A percentile compares a stretch with the other conserved stretches of the same genome.
Evolutionary conservation across 2,888 invertebrate species (phyloP).

Genomic region (Kryphioiulus occultus): DNA sequence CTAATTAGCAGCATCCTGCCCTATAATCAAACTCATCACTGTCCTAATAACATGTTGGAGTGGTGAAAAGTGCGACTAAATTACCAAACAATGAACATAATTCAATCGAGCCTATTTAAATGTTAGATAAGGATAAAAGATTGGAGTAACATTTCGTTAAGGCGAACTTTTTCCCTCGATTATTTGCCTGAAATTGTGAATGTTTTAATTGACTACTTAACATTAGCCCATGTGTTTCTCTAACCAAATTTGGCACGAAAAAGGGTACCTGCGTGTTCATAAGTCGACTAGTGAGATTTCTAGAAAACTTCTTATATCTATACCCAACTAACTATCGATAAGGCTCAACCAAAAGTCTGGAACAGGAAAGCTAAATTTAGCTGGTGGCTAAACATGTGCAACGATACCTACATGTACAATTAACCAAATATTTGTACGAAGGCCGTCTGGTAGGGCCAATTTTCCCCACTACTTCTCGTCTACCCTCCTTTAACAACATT

Average conservation of each 20-base stretch:
- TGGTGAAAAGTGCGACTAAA: background rate
- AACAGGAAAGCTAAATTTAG: background rate
- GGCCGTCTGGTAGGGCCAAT: background rate
- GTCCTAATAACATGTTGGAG: background rate
- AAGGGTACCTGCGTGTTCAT: background rate
- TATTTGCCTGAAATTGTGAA: background rate
- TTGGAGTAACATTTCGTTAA: background rate
- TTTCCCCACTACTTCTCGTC: background rate
- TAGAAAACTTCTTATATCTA: no score
- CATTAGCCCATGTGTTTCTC: background rate
- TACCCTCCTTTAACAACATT: background rate
- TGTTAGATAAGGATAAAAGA: background rate
- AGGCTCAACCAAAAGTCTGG: background rate
- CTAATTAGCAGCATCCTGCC: background rate
- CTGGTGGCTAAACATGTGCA: background rate
- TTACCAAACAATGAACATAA: background rate
- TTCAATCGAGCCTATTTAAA: background rate
- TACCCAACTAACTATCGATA: no score
- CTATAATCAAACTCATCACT: background rate
- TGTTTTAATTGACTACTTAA: conserved; percentile 6
- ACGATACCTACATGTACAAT: background rate
- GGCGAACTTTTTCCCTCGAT: background rate
- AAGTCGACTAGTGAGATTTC: no score
- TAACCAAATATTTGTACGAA: background rate
- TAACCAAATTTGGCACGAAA: background rate